Percentiles rank a stretch among this genome's conserved stretches.
Evolutionary conservation across 2,888 invertebrate genomes (phyloP).

Genomic region (Ormia ochracea): DNA sequence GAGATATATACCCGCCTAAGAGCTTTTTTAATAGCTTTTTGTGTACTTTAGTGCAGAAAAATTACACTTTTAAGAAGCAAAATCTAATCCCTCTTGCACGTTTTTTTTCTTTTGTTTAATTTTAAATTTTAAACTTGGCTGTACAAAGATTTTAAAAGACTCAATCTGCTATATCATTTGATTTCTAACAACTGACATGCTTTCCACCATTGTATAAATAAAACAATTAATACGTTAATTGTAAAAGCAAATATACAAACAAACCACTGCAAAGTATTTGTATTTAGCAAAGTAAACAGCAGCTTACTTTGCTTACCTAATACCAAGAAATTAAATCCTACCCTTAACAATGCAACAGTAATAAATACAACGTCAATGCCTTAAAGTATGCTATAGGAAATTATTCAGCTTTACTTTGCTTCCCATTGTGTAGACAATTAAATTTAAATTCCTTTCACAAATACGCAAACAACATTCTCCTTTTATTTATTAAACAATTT

Average conservation of each 20-base stretch:
- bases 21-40: too few species aligned
- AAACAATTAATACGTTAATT: slow-evolving; percentile 36
- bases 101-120: too few species aligned
- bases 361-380: slow-evolving; percentile 12
- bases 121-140: too few species aligned
- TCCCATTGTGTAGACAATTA: slow-evolving; percentile 21
- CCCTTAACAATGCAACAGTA: slow-evolving; percentile 32
- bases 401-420: slow-evolving; percentile 14
- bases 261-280: neutral
- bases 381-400: slow-evolving; percentile 42
- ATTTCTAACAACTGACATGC: neutral
- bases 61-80: too few species aligned
- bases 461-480: slow-evolving; percentile 23
- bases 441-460: slow-evolving; percentile 39
- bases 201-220: neutral
- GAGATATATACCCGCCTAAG: too few species aligned
- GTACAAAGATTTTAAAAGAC: too few species aligned
- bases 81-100: too few species aligned
- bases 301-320: neutral
- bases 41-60: too few species aligned
- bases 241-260: neutral
- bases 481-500: slow-evolving; percentile 46
- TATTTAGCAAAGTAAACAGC: neutral
- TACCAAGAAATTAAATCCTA: neutral
- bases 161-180: neutral